Evolutionary conservation across 2,113 vertebrate genomes (phyloP).

Genomic region (Apodemus sylvaticus): DNA sequence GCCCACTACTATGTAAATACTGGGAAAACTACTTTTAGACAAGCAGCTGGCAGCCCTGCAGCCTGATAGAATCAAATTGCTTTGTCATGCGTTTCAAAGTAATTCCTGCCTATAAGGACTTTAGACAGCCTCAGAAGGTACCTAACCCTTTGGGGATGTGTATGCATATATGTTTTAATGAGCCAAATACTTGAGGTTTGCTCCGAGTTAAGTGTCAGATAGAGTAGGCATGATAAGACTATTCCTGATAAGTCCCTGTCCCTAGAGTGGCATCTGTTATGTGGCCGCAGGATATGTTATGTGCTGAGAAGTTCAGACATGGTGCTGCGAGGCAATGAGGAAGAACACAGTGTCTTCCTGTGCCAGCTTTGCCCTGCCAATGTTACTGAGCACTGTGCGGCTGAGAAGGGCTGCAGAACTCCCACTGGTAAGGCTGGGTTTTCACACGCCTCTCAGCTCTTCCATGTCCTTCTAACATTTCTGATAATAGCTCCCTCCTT

Average conservation of each 20-base stretch:
- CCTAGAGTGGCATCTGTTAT: background rate
- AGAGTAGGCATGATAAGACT: background rate
- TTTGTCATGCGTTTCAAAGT: background rate
- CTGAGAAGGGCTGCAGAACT: background rate
- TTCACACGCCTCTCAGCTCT: background rate
- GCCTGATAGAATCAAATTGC: background rate
- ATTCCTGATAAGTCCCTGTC: background rate
- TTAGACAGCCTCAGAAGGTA: background rate
- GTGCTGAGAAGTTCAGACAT: rapidly evolving
- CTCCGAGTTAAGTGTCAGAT: background rate
- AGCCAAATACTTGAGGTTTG: too few species aligned
- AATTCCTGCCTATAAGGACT: background rate
- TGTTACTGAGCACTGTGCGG: background rate
- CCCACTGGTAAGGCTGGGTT: background rate
- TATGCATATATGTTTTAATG: rapidly evolving
- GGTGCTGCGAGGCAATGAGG: rapidly evolving
- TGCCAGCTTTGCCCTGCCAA: rapidly evolving
- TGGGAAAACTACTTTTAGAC: background rate
- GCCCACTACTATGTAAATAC: background rate
- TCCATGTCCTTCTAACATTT: background rate
- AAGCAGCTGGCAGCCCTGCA: background rate
- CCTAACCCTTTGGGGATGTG: background rate
- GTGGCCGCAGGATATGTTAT: background rate
- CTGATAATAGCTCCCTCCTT: background rate
- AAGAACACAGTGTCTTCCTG: background rate